A percentile compares a stretch with the other conserved stretches of the same genome.
Evolutionary conservation across 2,797 vertebrate genomes (phyloP).

Genomic region (Myotis planiceps): DNA sequence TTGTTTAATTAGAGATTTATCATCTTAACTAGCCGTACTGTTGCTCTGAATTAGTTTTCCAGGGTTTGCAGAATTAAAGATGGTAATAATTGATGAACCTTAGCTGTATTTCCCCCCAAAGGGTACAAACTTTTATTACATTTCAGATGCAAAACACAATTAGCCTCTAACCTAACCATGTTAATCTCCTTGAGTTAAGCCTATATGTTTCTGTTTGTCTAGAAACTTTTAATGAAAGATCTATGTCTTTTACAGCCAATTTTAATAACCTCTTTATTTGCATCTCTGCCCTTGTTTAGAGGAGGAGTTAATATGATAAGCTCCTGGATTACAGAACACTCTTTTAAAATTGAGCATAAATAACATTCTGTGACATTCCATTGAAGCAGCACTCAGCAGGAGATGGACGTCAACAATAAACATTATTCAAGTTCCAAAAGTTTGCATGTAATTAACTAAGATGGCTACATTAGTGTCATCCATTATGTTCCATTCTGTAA

Average conservation of each 20-base stretch:
- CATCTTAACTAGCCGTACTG: slow-evolving; percentile 80
- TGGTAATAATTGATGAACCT: slow-evolving; percentile 80
- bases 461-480: background rate
- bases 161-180: slow-evolving; percentile 78
- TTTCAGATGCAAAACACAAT: slow-evolving; percentile 78
- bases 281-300: slow-evolving; percentile 68
- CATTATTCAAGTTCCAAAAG: slow-evolving; percentile 10
- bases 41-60: slow-evolving; percentile 81
- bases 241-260: slow-evolving; percentile 68
- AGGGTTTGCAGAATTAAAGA: slow-evolving; percentile 82
- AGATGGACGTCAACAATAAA: slow-evolving; percentile 19
- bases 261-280: slow-evolving; percentile 74
- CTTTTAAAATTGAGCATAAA: slow-evolving; percentile 57
- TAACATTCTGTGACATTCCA: slow-evolving; percentile 3
- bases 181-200: slow-evolving; percentile 73
- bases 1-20: slow-evolving; percentile 85
- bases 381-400: background rate
- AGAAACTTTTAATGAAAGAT: slow-evolving; percentile 79
- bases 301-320: slow-evolving; percentile 57
- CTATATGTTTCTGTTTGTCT: slow-evolving; percentile 70
- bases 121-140: slow-evolving; percentile 71
- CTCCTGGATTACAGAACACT: slow-evolving; percentile 41
- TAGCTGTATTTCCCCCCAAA: slow-evolving; percentile 52
- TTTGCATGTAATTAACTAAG: slow-evolving; percentile 55
- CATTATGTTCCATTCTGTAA: background rate